Percentiles rank a stretch among this genome's conserved stretches.
These are phyloP conservation scores for Saccostrea echinata DNA, from an alignment of 1,140 invertebrate species.

Conservation along the genomic window DNA sequence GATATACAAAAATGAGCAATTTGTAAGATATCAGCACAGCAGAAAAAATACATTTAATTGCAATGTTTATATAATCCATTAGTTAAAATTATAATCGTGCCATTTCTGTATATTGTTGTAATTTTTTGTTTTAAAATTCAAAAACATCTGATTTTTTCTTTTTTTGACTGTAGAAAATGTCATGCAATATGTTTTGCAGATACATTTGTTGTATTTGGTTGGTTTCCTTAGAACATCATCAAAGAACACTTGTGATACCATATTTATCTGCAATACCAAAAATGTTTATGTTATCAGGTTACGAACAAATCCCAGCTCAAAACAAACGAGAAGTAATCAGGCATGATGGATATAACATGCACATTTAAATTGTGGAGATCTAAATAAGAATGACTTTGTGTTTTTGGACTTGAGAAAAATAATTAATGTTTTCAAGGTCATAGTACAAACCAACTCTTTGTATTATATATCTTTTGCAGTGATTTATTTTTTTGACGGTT, in stretches of 20 bases:
- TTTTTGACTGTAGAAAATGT: too few species aligned
- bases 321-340: conserved; percentile 14
- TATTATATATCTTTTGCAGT: conserved; percentile 1
- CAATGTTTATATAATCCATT: too few species aligned
- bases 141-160: too few species aligned
- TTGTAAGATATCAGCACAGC: too few species aligned
- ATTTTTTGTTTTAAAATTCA: too few species aligned
- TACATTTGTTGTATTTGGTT: too few species aligned
- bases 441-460: not conserved
- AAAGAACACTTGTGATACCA: not conserved
- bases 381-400: conserved; percentile 33
- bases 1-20: too few species aligned
- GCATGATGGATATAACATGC: conserved; percentile 14
- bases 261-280: conserved; percentile 3
- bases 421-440: conserved; percentile 20
- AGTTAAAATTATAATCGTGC: too few species aligned
- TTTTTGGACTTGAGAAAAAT: conserved; percentile 10
- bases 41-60: too few species aligned
- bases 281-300: not conserved
- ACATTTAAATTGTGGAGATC: conserved; percentile 1
- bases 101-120: too few species aligned
- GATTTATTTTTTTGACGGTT: not conserved
- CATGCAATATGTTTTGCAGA: too few species aligned
- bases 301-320: not conserved
- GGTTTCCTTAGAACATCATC: not conserved